These are phyloP conservation scores for Rhabdornis inornatus DNA, from an alignment of 2,113 vertebrate species.

Conservation along the genomic window DNA sequence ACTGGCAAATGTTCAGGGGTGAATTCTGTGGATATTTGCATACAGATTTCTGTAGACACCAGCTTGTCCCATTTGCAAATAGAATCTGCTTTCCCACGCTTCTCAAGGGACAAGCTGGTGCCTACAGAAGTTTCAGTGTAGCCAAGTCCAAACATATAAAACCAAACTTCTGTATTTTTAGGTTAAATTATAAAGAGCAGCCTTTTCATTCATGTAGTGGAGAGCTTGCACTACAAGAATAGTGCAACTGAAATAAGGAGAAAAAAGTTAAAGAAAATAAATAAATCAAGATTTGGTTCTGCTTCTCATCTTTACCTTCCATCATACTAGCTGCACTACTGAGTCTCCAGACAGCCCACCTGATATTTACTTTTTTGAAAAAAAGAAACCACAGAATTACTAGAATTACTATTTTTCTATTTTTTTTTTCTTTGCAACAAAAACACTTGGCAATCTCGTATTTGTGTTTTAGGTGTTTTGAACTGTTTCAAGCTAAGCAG, in stretches of 20 bases:
- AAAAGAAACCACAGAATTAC: background rate
- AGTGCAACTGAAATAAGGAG: background rate
- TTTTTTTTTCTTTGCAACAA: background rate
- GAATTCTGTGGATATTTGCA: background rate
- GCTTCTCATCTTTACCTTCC: background rate
- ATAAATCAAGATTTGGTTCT: background rate
- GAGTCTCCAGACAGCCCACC: background rate
- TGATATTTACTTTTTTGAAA: background rate
- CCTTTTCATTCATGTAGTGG: background rate
- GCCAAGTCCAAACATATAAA: background rate
- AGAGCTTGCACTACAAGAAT: background rate
- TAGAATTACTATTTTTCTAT: too few species aligned
- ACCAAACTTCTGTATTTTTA: background rate
- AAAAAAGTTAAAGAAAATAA: background rate
- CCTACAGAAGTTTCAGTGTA: background rate
- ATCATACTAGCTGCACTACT: accelerated
- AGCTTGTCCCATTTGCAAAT: background rate
- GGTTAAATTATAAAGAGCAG: background rate
- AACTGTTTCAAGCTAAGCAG: background rate
- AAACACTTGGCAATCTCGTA: background rate
- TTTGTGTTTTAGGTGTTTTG: background rate
- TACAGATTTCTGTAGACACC: background rate
- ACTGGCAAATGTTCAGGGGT: background rate
- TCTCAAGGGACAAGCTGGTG: background rate
- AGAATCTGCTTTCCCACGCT: background rate